Evolutionary conservation across 2,797 vertebrate genomes (phyloP).

Genomic region (Urophycis tenuis): DNA sequence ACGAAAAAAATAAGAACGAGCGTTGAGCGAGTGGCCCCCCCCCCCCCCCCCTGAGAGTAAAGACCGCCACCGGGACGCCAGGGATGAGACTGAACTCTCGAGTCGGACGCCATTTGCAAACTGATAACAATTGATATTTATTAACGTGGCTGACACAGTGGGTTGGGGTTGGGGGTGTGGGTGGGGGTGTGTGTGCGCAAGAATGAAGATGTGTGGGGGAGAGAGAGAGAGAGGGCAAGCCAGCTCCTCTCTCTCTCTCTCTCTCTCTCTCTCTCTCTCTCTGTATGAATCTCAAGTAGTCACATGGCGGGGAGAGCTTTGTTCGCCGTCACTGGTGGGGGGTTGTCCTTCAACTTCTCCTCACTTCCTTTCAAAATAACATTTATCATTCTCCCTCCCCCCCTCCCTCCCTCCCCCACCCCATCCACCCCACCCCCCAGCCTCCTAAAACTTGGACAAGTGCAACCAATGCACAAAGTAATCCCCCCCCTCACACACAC

Average conservation of each 20-base stretch:
- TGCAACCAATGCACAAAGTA: conserved; percentile 55
- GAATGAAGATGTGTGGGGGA: neutral
- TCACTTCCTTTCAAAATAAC: conserved; percentile 66
- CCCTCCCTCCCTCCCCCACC: conserved; percentile 10
- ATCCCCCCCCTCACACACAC: neutral
- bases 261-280: too few relatives aligned
- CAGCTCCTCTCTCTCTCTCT: conserved; percentile 47
- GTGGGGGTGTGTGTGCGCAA: neutral
- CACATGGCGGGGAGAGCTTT: conserved; percentile 56
- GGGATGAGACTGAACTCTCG: too few relatives aligned
- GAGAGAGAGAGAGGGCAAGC: too few relatives aligned
- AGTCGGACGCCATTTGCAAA: neutral
- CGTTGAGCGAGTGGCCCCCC: too few relatives aligned
- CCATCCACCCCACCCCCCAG: conserved; percentile 60
- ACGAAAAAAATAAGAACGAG: too few relatives aligned
- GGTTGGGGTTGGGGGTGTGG: neutral
- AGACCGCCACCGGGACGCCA: too few relatives aligned
- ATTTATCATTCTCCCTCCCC: conserved; percentile 70
- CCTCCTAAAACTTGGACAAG: conserved; percentile 67
- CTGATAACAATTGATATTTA: neutral
- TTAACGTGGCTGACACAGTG: neutral
- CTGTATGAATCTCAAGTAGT: conserved; percentile 67
- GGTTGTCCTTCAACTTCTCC: conserved; percentile 61
- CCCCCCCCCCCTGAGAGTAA: too few relatives aligned
- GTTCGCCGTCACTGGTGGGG: conserved; percentile 58